Conservation (phyloP, 2,888 invertebrate genomes). For the Pheosia tremula region DNA sequence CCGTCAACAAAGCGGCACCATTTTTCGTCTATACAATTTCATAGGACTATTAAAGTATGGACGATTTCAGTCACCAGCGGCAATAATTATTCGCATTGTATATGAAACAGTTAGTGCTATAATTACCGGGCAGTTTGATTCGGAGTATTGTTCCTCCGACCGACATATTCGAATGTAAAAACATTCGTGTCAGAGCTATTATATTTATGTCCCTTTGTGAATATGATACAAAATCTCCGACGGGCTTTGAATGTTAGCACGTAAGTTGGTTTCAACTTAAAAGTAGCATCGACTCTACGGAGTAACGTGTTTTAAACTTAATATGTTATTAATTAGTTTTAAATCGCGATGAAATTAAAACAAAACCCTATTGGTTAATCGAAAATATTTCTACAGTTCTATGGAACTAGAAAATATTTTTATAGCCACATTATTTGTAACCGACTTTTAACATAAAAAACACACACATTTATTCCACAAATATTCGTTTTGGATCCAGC, state of each 20-base stretch:
- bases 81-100: constrained; percentile 79
- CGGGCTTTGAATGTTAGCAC: not conserved
- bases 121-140: constrained; percentile 74
- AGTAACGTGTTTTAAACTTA: too few relatives aligned
- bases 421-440: not conserved
- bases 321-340: too few relatives aligned
- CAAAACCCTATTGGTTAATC: too few relatives aligned
- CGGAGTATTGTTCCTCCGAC: constrained; percentile 76
- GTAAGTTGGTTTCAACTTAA: not conserved
- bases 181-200: constrained; percentile 39
- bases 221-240: not conserved
- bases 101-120: constrained; percentile 74
- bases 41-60: constrained; percentile 64
- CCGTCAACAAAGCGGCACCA: constrained; percentile 17
- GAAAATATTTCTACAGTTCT: too few relatives aligned
- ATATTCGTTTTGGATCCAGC: constrained; percentile 4
- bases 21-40: constrained; percentile 54
- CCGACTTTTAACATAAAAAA: constrained; percentile 2
- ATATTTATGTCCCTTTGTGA: constrained; percentile 15
- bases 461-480: constrained; percentile 3
- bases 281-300: too few relatives aligned
- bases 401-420: not conserved
- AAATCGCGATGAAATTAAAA: too few relatives aligned
- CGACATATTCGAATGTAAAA: constrained; percentile 43
- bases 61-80: constrained; percentile 71